Conservation (phyloP, 2,888 invertebrate species). For the Acleris cristana region DNA sequence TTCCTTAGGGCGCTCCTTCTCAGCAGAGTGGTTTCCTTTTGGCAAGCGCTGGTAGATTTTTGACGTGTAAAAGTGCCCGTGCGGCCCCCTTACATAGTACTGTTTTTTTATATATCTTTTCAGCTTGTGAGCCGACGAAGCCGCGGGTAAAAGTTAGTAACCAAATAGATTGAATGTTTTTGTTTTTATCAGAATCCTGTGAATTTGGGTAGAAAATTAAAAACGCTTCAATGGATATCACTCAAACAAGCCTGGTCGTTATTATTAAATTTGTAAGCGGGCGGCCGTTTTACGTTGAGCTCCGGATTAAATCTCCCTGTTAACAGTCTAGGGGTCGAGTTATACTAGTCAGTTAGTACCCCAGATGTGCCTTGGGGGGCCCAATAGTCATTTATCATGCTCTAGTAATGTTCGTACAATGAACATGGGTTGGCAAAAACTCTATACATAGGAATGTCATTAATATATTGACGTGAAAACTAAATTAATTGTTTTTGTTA, state of each 20-base stretch:
- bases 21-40: too few species aligned
- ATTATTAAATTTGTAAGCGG: slow-evolving; percentile 19
- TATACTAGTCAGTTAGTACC: slow-evolving; percentile 42
- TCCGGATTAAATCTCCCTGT: neutral
- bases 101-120: too few species aligned
- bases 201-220: slow-evolving; percentile 16
- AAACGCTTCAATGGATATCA: slow-evolving; percentile 16
- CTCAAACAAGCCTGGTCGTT: slow-evolving; percentile 16
- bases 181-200: neutral
- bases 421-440: slow-evolving; percentile 44
- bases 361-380: slow-evolving; percentile 45
- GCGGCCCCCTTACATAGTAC: too few species aligned
- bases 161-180: neutral
- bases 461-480: neutral
- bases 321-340: neutral
- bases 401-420: slow-evolving; percentile 49
- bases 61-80: too few species aligned
- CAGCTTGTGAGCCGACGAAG: too few species aligned
- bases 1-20: too few species aligned
- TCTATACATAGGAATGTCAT: slow-evolving; percentile 4
- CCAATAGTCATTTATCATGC: slow-evolving; percentile 60
- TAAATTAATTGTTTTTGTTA: too few species aligned
- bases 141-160: neutral
- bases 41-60: too few species aligned
- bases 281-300: neutral